Percentiles rank a stretch among this genome's conserved stretches.
Conservation (phyloP, 2,888 invertebrate genomes). For the Eupithecia inturbata region DNA sequence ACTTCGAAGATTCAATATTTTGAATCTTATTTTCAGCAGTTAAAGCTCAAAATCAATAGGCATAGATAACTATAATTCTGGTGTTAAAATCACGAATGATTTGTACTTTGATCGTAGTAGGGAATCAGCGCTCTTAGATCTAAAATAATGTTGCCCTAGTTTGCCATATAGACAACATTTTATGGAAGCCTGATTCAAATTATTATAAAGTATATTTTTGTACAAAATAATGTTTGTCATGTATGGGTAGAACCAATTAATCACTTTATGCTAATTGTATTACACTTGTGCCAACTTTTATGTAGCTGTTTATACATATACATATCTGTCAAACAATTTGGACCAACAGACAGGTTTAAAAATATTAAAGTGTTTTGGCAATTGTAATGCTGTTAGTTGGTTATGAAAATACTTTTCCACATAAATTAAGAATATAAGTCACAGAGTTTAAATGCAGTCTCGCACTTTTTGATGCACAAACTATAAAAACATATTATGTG, state of each 20-base stretch:
- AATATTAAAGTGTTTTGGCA: neutral
- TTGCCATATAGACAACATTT: neutral
- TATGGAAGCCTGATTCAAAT: neutral
- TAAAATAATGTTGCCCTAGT: neutral
- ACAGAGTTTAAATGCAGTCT: neutral
- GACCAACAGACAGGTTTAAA: neutral
- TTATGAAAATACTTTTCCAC: neutral
- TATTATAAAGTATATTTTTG: neutral
- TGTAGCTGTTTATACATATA: neutral
- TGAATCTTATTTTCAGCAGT: neutral
- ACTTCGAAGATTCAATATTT: neutral
- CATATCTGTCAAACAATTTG: constrained; percentile 6
- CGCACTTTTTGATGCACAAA: constrained; percentile 2
- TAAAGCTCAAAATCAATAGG: neutral
- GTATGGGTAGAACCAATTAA: neutral
- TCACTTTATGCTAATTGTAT: neutral
- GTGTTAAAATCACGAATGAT: neutral
- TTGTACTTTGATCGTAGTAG: neutral
- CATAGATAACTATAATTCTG: neutral
- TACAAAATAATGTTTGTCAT: neutral
- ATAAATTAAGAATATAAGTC: neutral
- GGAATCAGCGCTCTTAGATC: neutral
- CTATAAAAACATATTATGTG: neutral
- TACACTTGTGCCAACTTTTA: constrained; percentile 8
- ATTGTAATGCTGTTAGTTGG: neutral